Percentiles rank a stretch among this genome's conserved stretches.
phyloP scores from a whole-genome alignment of 2,113 vertebrate species.

The Zapus hudsonius region DNA sequence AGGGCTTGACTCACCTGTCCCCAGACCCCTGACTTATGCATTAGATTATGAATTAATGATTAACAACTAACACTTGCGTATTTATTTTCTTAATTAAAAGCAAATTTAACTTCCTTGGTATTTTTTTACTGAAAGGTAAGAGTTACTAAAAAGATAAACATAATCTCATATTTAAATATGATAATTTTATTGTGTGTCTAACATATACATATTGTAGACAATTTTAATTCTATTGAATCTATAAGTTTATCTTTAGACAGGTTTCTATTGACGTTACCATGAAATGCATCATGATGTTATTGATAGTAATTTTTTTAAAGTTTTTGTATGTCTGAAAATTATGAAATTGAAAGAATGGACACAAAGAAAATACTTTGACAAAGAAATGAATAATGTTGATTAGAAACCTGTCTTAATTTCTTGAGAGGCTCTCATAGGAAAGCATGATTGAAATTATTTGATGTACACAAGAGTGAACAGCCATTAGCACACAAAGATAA shows the following conservation, averaged over 20 bases:
- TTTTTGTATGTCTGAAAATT: neutral
- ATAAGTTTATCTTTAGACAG: neutral
- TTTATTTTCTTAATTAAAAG: neutral
- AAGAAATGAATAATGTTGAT: neutral
- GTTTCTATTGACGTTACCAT: neutral
- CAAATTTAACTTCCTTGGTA: neutral
- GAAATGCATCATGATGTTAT: neutral
- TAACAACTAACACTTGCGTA: neutral
- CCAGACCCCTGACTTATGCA: no score
- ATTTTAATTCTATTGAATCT: neutral
- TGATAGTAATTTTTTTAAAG: neutral
- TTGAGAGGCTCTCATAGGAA: neutral
- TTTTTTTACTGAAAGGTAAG: conserved; percentile 3
- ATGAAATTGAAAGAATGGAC: neutral
- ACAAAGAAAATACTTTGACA: neutral
- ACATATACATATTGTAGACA: neutral
- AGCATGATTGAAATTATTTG: neutral
- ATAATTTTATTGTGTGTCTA: neutral
- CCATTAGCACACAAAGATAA: no score
- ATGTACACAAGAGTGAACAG: no score
- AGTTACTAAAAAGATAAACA: conserved; percentile 5
- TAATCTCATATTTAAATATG: neutral
- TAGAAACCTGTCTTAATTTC: neutral
- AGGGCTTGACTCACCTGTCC: no score
- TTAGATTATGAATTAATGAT: neutral